Conservation (phyloP, 2,888 invertebrate genomes). For the Calliphora vomitoria region DNA sequence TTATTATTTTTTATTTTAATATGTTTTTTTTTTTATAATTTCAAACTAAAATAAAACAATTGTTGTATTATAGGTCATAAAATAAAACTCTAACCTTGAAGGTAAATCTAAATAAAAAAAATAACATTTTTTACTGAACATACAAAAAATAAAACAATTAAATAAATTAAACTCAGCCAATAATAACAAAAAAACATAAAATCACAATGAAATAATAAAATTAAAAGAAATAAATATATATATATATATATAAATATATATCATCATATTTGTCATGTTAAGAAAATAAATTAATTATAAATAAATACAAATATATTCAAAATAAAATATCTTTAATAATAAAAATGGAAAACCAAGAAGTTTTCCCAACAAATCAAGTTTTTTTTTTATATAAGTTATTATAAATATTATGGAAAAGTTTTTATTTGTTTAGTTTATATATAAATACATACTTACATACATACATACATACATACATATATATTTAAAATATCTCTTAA, state of each 20-base stretch:
- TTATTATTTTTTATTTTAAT: neutral
- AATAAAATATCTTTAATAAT: slow-evolving; percentile 50
- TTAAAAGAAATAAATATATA: slow-evolving; percentile 42
- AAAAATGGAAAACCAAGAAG: slow-evolving; percentile 26
- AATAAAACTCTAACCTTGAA: slow-evolving; percentile 56
- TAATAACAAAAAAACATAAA: slow-evolving; percentile 48
- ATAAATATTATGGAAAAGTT: slow-evolving; percentile 54
- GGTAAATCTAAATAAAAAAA: slow-evolving; percentile 31
- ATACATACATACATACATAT: slow-evolving; percentile 19
- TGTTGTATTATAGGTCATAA: slow-evolving; percentile 69
- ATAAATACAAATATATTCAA: slow-evolving; percentile 55
- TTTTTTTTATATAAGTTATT: slow-evolving; percentile 61
- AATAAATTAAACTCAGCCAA: slow-evolving; percentile 45
- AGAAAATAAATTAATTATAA: slow-evolving; percentile 64
- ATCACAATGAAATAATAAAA: slow-evolving; percentile 57
- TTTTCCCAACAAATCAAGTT: slow-evolving; percentile 61
- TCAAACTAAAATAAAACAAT: slow-evolving; percentile 54
- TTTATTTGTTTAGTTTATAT: slow-evolving; percentile 61
- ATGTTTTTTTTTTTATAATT: slow-evolving; percentile 17
- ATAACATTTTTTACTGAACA: slow-evolving; percentile 73
- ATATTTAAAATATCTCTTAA: slow-evolving; percentile 48
- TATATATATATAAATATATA: slow-evolving; percentile 29
- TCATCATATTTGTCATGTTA: slow-evolving; percentile 71
- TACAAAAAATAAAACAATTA: slow-evolving; percentile 57
- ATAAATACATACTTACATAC: slow-evolving; percentile 25